Evolutionary conservation across 2,888 invertebrate species (phyloP).

Genomic region (Dasypogon diadema): DNA sequence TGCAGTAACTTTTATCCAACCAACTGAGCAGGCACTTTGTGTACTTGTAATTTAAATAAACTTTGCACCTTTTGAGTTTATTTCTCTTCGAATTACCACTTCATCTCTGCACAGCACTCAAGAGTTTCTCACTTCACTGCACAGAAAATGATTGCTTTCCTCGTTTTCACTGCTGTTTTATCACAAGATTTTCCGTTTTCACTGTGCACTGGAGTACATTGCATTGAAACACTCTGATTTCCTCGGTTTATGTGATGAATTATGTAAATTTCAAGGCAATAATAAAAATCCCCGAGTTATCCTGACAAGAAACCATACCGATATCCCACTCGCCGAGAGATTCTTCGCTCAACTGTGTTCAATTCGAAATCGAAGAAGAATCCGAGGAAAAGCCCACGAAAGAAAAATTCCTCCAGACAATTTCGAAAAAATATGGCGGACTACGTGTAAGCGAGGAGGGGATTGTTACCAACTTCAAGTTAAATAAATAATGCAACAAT

Average conservation of each 20-base stretch:
- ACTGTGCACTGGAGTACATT: neutral
- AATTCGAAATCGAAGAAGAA: constrained; percentile 20
- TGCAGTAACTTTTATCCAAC: neutral
- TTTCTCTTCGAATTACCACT: constrained; percentile 20
- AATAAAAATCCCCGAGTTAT: constrained; percentile 18
- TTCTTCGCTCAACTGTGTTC: constrained; percentile 32
- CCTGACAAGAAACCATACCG: constrained; percentile 44
- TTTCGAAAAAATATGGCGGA: too few species aligned
- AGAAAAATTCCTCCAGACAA: too few species aligned
- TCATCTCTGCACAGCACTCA: constrained; percentile 5
- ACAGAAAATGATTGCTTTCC: constrained; percentile 11
- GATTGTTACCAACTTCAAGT: too few species aligned
- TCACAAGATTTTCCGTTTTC: neutral
- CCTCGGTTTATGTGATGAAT: neutral
- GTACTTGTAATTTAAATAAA: constrained; percentile 15
- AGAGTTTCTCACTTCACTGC: constrained; percentile 29
- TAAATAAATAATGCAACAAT: too few species aligned
- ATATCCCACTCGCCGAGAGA: constrained; percentile 24
- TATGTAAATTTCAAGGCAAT: constrained; percentile 2
- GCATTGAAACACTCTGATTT: neutral
- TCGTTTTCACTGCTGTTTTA: neutral
- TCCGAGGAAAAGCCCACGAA: neutral
- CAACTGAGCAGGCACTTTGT: constrained; percentile 8
- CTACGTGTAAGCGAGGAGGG: too few species aligned
- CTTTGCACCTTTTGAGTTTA: neutral